Conservation (phyloP, 2,888 invertebrate genomes). For the Brachynemurus nebulosus region DNA sequence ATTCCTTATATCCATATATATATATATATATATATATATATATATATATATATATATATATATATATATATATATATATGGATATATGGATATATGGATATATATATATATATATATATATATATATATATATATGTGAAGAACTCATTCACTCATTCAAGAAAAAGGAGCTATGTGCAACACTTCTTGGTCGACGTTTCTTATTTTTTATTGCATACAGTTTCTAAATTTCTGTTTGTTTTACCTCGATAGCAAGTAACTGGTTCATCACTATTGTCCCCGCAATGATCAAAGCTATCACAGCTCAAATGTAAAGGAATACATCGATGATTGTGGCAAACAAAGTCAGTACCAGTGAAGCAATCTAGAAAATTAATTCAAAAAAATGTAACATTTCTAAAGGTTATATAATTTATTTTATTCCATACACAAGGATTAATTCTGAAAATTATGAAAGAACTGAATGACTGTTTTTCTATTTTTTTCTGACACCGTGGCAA, state of each 20-base stretch:
- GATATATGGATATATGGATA: no score
- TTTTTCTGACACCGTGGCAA: no score
- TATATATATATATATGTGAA: no score
- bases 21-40: neutral
- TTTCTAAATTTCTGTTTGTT: no score
- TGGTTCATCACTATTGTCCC: slow-evolving; percentile 56
- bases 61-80: no score
- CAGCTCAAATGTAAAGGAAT: slow-evolving; percentile 51
- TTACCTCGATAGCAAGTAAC: slow-evolving; percentile 40
- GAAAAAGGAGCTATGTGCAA: no score
- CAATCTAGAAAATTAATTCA: slow-evolving; percentile 37
- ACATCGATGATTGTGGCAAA: slow-evolving; percentile 57
- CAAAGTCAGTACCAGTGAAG: slow-evolving; percentile 49
- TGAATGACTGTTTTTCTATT: no score
- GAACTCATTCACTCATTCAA: no score
- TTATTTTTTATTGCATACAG: no score
- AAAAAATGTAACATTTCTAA: slow-evolving; percentile 3
- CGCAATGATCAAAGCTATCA: slow-evolving; percentile 65
- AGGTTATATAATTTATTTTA: neutral
- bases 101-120: no score
- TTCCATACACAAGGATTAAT: neutral
- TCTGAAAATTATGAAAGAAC: neutral
- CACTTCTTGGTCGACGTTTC: neutral
- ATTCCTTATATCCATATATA: no score
- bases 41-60: neutral